These are phyloP conservation scores for Sialia sialis DNA, from an alignment of 2,113 vertebrate genomes.

Conservation along the genomic window DNA sequence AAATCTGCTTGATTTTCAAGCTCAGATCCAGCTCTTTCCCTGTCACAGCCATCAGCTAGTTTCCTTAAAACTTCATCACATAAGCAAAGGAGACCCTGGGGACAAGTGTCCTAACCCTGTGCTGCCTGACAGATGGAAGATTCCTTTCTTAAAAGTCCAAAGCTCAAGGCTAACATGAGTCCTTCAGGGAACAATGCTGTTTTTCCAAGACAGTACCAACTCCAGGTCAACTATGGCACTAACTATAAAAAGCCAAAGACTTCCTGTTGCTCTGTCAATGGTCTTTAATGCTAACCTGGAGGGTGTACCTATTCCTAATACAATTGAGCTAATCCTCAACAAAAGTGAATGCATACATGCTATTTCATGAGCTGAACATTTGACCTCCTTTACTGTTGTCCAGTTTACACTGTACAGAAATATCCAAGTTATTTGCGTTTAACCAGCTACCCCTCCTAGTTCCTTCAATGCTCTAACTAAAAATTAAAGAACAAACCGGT, in stretches of 20 bases:
- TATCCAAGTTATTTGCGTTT: conserved; percentile 61
- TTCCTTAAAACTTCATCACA: conserved; percentile 57
- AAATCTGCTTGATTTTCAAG: conserved; percentile 23
- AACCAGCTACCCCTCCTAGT: background rate
- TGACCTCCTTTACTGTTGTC: conserved; percentile 61
- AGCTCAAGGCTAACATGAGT: conserved; percentile 40
- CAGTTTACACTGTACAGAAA: conserved; percentile 44
- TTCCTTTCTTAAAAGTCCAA: conserved; percentile 9
- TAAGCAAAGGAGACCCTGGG: conserved; percentile 16
- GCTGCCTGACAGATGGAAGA: conserved; percentile 21
- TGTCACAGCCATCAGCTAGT: conserved; percentile 3
- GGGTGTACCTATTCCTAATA: background rate
- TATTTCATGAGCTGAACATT: conserved; percentile 56
- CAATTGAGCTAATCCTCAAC: background rate
- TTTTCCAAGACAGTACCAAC: conserved; percentile 29
- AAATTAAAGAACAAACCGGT: conserved; percentile 69
- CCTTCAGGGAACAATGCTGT: conserved; percentile 29
- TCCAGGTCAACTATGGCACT: conserved; percentile 10
- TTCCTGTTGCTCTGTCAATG: conserved; percentile 42
- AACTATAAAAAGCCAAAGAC: conserved; percentile 25
- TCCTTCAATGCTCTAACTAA: conserved; percentile 58
- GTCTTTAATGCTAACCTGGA: conserved; percentile 39
- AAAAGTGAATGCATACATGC: background rate
- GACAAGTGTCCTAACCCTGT: conserved; percentile 2
- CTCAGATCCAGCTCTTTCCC: background rate